Percentiles rank a stretch among this genome's conserved stretches.
These are phyloP conservation scores for Hermetia illucens DNA, from an alignment of 1,140 invertebrate species.

Conservation along the genomic window DNA sequence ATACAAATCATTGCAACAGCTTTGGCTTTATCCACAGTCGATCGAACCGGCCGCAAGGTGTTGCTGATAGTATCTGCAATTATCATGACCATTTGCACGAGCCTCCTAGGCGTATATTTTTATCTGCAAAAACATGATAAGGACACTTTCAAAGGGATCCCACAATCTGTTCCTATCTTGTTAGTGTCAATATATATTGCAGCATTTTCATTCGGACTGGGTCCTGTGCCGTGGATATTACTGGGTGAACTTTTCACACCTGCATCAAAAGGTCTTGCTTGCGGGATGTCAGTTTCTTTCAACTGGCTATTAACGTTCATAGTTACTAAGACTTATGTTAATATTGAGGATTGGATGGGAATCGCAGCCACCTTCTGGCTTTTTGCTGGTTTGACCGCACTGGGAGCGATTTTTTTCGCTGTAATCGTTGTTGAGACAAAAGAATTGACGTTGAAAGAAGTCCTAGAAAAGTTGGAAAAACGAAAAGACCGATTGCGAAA, in stretches of 20 bases:
- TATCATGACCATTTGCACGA: conserved; percentile 40
- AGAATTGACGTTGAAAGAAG: conserved; percentile 65
- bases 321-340: conserved; percentile 55
- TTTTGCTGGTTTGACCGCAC: conserved; percentile 49
- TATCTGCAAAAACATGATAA: conserved; percentile 34
- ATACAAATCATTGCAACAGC: conserved; percentile 55
- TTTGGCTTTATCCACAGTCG: conserved; percentile 49
- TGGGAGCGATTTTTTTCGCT: conserved; percentile 53
- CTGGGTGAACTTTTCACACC: conserved; percentile 50
- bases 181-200: conserved; percentile 55
- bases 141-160: conserved; percentile 32
- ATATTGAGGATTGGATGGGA: conserved; percentile 38
- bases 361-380: conserved; percentile 54
- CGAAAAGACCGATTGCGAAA: too few species aligned
- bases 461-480: conserved; percentile 50
- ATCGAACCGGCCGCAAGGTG: conserved; percentile 50
- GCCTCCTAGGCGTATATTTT: conserved; percentile 42
- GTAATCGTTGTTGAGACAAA: conserved; percentile 75
- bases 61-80: conserved; percentile 44
- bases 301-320: conserved; percentile 65
- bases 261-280: conserved; percentile 53
- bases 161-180: conserved; percentile 49
- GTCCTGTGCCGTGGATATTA: conserved; percentile 61
- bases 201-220: conserved; percentile 53
- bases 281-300: conserved; percentile 46